These are phyloP conservation scores for Hyla sarda DNA, from an alignment of 2,113 vertebrate species.

Conservation along the genomic window DNA sequence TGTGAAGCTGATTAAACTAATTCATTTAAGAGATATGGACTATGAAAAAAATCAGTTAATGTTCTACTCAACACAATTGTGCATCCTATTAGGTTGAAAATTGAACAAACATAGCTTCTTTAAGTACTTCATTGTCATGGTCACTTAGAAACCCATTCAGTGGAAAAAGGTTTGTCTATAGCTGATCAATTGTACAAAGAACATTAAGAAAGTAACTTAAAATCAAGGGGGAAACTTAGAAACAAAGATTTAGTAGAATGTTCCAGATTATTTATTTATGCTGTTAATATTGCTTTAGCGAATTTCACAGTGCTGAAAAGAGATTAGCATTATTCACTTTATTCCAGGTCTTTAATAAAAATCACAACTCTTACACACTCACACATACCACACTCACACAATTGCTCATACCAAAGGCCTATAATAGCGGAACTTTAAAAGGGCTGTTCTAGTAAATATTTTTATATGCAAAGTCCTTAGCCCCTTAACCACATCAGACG, in stretches of 20 bases:
- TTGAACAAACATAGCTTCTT: constrained; percentile 68
- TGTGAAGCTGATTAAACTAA: constrained; percentile 74
- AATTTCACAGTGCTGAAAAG: too few species aligned
- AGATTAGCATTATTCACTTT: too few species aligned
- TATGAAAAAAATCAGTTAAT: constrained; percentile 72
- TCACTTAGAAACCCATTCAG: constrained; percentile 66
- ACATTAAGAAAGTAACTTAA: constrained; percentile 19
- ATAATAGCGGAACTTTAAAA: too few species aligned
- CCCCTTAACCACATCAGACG: too few species aligned
- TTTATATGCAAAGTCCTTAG: too few species aligned
- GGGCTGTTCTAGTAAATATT: too few species aligned
- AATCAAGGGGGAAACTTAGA: not conserved
- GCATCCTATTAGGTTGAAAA: constrained; percentile 74
- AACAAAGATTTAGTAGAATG: not conserved
- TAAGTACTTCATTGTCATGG: constrained; percentile 66
- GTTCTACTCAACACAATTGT: constrained; percentile 70
- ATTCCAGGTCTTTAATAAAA: too few species aligned
- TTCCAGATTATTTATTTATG: not conserved
- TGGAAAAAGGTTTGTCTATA: constrained; percentile 46
- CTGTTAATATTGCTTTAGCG: too few species aligned
- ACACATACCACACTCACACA: too few species aligned
- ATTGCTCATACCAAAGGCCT: too few species aligned
- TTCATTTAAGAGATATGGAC: constrained; percentile 71
- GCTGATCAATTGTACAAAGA: constrained; percentile 34
- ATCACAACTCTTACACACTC: too few species aligned